Conservation (phyloP, 2,797 vertebrate genomes). For the Oophaga sylvatica region DNA sequence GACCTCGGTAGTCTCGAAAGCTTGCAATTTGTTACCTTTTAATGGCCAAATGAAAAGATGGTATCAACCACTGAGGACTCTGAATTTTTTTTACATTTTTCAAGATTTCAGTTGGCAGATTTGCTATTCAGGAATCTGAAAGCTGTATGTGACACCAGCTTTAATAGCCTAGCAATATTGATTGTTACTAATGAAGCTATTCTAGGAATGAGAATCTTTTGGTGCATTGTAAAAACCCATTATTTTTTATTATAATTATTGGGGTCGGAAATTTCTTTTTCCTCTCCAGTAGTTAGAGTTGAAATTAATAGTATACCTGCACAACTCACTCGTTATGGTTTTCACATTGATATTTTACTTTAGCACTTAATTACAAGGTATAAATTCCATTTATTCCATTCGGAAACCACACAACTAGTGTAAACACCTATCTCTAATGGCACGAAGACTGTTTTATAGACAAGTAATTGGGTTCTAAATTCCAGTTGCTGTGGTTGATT, state of each 20-base stretch:
- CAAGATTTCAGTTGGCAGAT: no score
- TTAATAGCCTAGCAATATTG: no score
- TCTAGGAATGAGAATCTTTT: not conserved
- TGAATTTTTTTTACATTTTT: no score
- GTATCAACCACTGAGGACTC: no score
- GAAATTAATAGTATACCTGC: not conserved
- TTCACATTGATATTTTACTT: not conserved
- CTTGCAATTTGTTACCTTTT: no score
- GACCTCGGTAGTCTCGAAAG: no score
- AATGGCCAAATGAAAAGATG: no score
- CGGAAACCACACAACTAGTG: not conserved
- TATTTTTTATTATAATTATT: no score
- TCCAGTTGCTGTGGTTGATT: constrained; percentile 13
- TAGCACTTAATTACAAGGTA: not conserved
- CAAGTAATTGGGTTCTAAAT: not conserved
- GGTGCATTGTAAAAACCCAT: not conserved
- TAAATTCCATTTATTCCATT: constrained; percentile 16
- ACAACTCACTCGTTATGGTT: not conserved
- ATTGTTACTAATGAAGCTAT: not conserved
- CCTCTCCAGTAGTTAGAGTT: not conserved
- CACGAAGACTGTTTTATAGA: constrained; percentile 1
- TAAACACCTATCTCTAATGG: not conserved
- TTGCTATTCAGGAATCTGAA: no score
- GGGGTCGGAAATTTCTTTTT: not conserved
- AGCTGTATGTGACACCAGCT: no score